Evolutionary conservation across 1,140 invertebrate species (phyloP).

Genomic region (Caenorhabditis tropicalis): DNA sequence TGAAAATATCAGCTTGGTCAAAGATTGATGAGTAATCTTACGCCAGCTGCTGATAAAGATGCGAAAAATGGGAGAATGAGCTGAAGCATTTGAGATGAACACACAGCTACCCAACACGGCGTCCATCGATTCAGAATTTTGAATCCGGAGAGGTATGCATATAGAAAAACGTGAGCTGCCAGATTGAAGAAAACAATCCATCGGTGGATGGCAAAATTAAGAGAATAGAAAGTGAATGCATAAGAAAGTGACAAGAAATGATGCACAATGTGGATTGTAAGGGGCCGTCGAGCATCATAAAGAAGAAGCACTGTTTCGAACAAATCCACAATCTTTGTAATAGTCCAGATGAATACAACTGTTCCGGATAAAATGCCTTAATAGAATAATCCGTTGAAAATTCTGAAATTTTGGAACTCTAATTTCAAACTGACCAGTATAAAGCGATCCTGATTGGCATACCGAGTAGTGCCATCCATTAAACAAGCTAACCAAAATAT

Average conservation of each 20-base stretch:
- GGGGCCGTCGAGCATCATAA: slow-evolving; percentile 9
- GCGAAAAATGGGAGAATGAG: slow-evolving; percentile 15
- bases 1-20: neutral
- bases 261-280: slow-evolving; percentile 6
- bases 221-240: slow-evolving; percentile 10
- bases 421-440: too few relatives aligned
- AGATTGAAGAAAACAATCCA: slow-evolving; percentile 33
- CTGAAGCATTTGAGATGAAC: slow-evolving; percentile 9
- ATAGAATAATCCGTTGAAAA: neutral
- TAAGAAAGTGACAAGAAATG: slow-evolving; percentile 10
- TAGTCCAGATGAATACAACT: neutral
- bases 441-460: too few relatives aligned
- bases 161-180: neutral
- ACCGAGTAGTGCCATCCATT: too few relatives aligned
- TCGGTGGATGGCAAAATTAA: neutral
- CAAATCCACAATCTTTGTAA: neutral
- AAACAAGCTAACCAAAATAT: too few relatives aligned
- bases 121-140: slow-evolving; percentile 27
- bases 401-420: too few relatives aligned
- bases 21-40: neutral
- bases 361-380: neutral
- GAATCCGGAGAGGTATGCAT: neutral
- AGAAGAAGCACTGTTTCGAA: slow-evolving; percentile 28
- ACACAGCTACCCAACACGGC: slow-evolving; percentile 25
- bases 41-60: neutral